These are phyloP conservation scores for Anorthoa munda DNA, from an alignment of 2,888 invertebrate species.

Conservation along the genomic window DNA sequence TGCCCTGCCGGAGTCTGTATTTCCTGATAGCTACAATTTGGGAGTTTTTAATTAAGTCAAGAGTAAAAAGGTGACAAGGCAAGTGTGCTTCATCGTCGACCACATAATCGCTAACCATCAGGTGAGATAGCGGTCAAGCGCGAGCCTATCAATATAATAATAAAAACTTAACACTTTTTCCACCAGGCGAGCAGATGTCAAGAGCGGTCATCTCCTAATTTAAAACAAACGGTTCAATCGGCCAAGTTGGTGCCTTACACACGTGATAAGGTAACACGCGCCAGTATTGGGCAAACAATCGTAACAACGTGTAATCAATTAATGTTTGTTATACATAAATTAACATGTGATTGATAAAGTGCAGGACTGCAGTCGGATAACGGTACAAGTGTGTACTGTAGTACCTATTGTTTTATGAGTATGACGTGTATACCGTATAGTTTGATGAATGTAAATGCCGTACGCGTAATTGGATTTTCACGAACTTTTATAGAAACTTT, in stretches of 20 bases:
- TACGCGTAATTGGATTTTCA: neutral
- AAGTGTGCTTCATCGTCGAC: no score
- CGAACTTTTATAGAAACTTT: no score
- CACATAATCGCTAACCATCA: no score
- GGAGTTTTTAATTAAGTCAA: no score
- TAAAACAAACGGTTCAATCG: neutral
- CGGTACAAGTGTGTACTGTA: constrained; percentile 20
- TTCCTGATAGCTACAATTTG: no score
- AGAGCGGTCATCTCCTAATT: neutral
- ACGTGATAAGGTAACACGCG: constrained; percentile 53
- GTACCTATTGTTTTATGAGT: constrained; percentile 5
- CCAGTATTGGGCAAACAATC: constrained; percentile 34
- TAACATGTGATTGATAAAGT: constrained; percentile 40
- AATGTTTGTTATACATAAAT: constrained; percentile 47
- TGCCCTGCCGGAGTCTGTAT: no score
- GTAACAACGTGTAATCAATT: constrained; percentile 49
- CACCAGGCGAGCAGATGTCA: neutral
- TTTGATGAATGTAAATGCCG: neutral
- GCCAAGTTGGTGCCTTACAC: neutral
- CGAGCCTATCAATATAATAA: no score
- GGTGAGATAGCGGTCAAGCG: no score
- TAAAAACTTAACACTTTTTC: neutral
- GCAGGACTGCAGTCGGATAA: constrained; percentile 23
- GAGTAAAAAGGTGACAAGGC: no score
- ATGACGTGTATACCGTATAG: neutral